phyloP scores from a whole-genome alignment of 2,888 invertebrate species.

The Cantharis rufa region DNA sequence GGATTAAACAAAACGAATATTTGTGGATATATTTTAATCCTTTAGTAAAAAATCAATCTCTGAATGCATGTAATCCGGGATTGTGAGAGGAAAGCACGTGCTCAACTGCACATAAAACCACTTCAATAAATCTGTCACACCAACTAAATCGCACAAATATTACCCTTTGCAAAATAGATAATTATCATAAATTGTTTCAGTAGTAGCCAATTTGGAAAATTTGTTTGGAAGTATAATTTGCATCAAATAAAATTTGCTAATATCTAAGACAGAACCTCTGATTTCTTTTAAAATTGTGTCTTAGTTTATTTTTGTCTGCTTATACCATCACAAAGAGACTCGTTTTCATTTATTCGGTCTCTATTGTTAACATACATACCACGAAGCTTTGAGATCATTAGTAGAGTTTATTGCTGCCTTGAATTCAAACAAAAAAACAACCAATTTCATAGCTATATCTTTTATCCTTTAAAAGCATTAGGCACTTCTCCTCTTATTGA shows the following conservation, averaged over 20 bases:
- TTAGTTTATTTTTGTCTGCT: constrained; percentile 14
- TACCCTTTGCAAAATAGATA: not conserved
- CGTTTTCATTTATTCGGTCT: constrained; percentile 8
- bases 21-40: not conserved
- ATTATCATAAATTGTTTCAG: not conserved
- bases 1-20: not conserved
- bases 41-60: constrained; percentile 9
- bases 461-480: not conserved
- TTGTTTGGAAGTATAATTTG: not conserved
- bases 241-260: not conserved
- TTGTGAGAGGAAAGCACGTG: constrained; percentile 18
- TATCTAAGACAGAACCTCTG: not conserved
- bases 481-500: not conserved
- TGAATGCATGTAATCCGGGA: constrained; percentile 14
- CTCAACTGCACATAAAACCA: constrained; percentile 14
- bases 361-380: constrained; percentile 12
- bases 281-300: not conserved
- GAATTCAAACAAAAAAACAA: not conserved
- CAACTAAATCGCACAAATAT: constrained; percentile 6
- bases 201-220: not conserved
- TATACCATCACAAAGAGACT: constrained; percentile 9
- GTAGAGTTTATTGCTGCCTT: constrained; percentile 8
- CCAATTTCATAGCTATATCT: not conserved
- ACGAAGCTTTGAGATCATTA: constrained; percentile 15
- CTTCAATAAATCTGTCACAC: constrained; percentile 6